Evolutionary conservation across 1,140 invertebrate species (phyloP).

Genomic region (Drosophila sturtevanti): DNA sequence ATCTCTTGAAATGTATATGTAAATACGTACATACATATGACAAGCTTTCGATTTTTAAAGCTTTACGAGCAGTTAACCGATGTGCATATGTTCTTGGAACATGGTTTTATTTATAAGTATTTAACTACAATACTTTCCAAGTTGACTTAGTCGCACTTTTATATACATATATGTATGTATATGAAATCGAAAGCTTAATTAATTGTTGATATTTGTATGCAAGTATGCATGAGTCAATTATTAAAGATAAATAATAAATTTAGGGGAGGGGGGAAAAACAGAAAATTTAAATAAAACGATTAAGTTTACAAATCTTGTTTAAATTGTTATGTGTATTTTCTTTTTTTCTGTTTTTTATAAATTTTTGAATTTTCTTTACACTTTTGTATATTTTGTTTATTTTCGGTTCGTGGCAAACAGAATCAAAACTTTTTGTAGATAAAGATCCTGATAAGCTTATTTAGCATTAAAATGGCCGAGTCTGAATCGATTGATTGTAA

Average conservation of each 20-base stretch:
- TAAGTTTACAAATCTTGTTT: not conserved
- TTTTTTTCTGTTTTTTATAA: not conserved
- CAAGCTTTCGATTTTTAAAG: slow-evolving; percentile 6
- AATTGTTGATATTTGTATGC: too few species aligned
- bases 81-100: not conserved
- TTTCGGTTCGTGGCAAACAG: not conserved
- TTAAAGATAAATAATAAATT: too few species aligned
- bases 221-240: too few species aligned
- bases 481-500: not conserved
- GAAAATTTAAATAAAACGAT: not conserved
- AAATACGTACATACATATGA: too few species aligned
- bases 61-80: not conserved
- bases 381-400: not conserved
- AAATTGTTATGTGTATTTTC: not conserved
- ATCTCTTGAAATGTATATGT: not conserved
- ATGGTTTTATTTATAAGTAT: not conserved
- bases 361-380: not conserved
- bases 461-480: not conserved
- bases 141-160: not conserved
- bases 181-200: too few species aligned
- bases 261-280: not conserved
- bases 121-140: not conserved
- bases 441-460: not conserved
- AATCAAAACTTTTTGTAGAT: not conserved
- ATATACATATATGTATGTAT: not conserved